Evolutionary conservation across 2,888 invertebrate genomes (phyloP).

Genomic region (Plagodis dolabraria): DNA sequence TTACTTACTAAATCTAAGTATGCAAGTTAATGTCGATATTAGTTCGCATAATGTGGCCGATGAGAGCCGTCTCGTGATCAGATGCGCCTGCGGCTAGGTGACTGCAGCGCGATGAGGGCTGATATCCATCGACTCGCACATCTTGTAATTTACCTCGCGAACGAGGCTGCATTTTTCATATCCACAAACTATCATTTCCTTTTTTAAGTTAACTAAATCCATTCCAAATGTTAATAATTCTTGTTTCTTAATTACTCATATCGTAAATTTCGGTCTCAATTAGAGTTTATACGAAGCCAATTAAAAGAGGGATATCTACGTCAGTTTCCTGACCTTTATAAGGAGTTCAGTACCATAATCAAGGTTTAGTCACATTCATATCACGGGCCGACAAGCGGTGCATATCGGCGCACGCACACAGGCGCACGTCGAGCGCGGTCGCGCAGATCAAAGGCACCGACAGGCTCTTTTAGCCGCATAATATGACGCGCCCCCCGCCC

Average conservation of each 20-base stretch:
- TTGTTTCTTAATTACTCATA: constrained; percentile 45
- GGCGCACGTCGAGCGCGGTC: constrained; percentile 56
- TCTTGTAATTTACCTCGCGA: constrained; percentile 66
- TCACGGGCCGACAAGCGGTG: constrained; percentile 81
- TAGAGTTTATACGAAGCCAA: constrained; percentile 51
- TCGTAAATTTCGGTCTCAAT: constrained; percentile 49
- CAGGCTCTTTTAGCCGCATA: constrained; percentile 85
- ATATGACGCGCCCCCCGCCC: constrained; percentile 81
- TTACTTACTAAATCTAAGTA: constrained; percentile 39
- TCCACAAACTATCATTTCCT: constrained; percentile 37
- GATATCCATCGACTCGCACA: constrained; percentile 65
- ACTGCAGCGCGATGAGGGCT: constrained; percentile 67
- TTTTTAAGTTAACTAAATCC: constrained; percentile 33
- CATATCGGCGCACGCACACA: constrained; percentile 65
- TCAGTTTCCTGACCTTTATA: constrained; percentile 76
- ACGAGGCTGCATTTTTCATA: constrained; percentile 48
- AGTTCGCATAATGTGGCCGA: constrained; percentile 67
- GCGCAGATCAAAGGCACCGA: constrained; percentile 83
- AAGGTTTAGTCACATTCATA: constrained; percentile 84
- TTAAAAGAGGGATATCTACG: constrained; percentile 56
- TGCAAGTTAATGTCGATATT: constrained; percentile 63
- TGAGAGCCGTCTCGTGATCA: constrained; percentile 62
- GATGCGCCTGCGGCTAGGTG: constrained; percentile 71
- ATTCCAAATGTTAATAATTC: constrained; percentile 35
- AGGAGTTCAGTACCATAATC: constrained; percentile 82